These are phyloP conservation scores for Sepioteuthis lessoniana DNA, from an alignment of 2,888 invertebrate genomes.

Conservation along the genomic window DNA sequence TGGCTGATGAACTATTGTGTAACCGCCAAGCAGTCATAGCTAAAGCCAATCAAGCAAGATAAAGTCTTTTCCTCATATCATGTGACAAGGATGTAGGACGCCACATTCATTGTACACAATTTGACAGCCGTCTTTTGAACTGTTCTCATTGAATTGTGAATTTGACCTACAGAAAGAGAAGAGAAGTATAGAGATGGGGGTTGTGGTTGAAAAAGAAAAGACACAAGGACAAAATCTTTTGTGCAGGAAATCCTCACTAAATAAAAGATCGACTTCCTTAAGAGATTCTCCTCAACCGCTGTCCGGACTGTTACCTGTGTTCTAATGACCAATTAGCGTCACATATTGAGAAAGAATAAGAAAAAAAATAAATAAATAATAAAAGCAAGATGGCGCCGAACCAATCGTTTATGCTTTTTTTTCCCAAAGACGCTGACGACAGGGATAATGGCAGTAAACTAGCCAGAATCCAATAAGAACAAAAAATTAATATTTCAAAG, in stretches of 20 bases:
- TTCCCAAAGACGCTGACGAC: background rate
- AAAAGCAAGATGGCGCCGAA: background rate
- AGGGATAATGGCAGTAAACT: background rate
- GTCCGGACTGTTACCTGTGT: background rate
- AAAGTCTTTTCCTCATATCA: background rate
- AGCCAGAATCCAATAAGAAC: background rate
- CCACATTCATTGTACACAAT: background rate
- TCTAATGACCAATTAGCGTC: slow-evolving; percentile 6
- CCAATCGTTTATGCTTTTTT: background rate
- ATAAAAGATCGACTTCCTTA: background rate
- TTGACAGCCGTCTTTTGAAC: background rate
- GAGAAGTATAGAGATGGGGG: background rate
- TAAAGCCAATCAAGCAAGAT: background rate
- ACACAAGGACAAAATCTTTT: too few relatives aligned
- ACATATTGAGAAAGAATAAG: background rate
- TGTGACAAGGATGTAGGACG: background rate
- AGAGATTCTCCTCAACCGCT: background rate
- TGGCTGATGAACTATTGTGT: background rate
- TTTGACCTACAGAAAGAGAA: background rate
- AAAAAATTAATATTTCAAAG: background rate
- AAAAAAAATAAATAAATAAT: background rate
- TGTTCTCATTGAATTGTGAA: background rate
- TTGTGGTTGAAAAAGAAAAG: too few relatives aligned
- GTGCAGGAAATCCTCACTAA: background rate
- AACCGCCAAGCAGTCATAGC: background rate